Conservation (phyloP, 2,888 invertebrate genomes). For the Strigamia crassipes region DNA sequence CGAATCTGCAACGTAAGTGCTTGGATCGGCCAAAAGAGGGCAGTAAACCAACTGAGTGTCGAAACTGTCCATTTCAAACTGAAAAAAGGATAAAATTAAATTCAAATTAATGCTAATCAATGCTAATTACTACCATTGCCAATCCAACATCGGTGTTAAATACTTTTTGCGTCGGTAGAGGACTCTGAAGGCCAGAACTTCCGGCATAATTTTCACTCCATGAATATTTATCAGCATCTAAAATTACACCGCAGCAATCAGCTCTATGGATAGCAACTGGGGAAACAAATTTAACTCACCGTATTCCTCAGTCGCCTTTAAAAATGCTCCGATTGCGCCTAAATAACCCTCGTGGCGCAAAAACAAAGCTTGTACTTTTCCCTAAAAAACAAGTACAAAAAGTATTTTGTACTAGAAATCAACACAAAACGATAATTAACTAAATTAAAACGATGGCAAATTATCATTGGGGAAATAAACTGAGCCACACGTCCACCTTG, state of each 20-base stretch:
- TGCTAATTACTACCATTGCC: background rate
- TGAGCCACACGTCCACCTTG: slow-evolving; percentile 44
- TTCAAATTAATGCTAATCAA: background rate
- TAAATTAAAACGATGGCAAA: background rate
- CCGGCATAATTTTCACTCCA: slow-evolving; percentile 74
- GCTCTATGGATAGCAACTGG: background rate
- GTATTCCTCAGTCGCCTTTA: slow-evolving; percentile 68
- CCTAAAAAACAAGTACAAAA: slow-evolving; percentile 54
- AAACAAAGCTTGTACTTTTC: slow-evolving; percentile 69
- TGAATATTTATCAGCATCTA: slow-evolving; percentile 64
- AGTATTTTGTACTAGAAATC: slow-evolving; percentile 26
- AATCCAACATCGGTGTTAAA: background rate
- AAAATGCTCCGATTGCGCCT: slow-evolving; percentile 72
- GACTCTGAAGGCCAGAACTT: slow-evolving; percentile 66
- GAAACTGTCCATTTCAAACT: slow-evolving; percentile 65
- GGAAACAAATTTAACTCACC: slow-evolving; percentile 54
- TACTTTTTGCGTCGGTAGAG: slow-evolving; percentile 57
- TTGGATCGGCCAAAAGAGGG: slow-evolving; percentile 76
- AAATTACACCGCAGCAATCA: background rate
- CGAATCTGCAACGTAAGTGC: slow-evolving; percentile 86
- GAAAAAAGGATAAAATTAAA: slow-evolving; percentile 59
- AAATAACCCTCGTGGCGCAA: slow-evolving; percentile 73
- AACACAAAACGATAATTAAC: background rate
- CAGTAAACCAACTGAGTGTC: slow-evolving; percentile 68
- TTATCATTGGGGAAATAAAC: background rate